Evolutionary conservation across 2,888 invertebrate species (phyloP).

Genomic region (Coelinius sp.): DNA sequence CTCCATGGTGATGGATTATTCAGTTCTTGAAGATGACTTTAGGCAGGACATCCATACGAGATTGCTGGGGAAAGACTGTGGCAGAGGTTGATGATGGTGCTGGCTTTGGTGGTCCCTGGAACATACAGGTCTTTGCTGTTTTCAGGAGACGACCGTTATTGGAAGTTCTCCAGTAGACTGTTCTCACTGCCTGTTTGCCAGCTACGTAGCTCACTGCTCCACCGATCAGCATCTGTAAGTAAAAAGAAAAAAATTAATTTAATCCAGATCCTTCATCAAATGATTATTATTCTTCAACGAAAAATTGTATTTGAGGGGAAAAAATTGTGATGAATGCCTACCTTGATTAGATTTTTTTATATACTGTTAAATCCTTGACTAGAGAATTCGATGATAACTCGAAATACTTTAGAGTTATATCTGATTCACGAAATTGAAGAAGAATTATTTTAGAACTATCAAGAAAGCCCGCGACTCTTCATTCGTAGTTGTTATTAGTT

Average conservation of each 20-base stretch:
- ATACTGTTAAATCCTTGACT: slow-evolving; percentile 47
- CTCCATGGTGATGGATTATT: not conserved
- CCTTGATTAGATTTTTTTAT: slow-evolving; percentile 47
- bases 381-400: slow-evolving; percentile 52
- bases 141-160: slow-evolving; percentile 59
- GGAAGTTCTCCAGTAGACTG: slow-evolving; percentile 81
- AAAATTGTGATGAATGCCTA: slow-evolving; percentile 39
- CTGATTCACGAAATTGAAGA: slow-evolving; percentile 27
- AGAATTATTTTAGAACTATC: slow-evolving; percentile 13
- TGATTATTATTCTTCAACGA: too few relatives aligned
- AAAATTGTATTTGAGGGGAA: too few relatives aligned
- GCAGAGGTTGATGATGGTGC: slow-evolving; percentile 61
- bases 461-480: slow-evolving; percentile 43
- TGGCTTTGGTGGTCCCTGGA: slow-evolving; percentile 63
- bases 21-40: slow-evolving; percentile 47
- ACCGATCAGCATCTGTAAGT: slow-evolving; percentile 74
- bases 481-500: slow-evolving; percentile 43
- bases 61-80: slow-evolving; percentile 50
- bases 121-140: slow-evolving; percentile 63
- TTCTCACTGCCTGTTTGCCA: slow-evolving; percentile 82
- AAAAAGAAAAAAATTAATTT: not conserved
- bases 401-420: slow-evolving; percentile 47
- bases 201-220: slow-evolving; percentile 81
- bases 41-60: slow-evolving; percentile 53
- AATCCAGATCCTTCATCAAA: too few relatives aligned